Base-by-base conservation (phyloP, 2,113 vertebrate genomes). In the Trichomycterus rosablanca region DNA sequence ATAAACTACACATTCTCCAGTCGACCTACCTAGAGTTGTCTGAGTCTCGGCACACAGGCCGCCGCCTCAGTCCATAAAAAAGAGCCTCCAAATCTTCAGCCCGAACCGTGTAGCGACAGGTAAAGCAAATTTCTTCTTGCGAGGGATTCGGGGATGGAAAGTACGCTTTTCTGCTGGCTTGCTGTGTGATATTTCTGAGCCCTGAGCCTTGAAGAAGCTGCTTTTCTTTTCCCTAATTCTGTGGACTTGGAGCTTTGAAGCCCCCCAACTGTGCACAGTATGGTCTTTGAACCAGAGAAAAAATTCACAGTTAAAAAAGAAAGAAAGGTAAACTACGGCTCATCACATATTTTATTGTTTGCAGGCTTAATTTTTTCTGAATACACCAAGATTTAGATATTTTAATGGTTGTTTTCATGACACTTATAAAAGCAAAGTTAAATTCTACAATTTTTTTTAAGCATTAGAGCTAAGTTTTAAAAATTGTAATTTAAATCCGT, bases 181-280 rank as follows among this genome's bases (percentile, higher is more conserved):
- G 79, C 78, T 74, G 75, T 77, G 74, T 76, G 79, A 81, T 84
- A 84, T 86, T 86, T 86, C 82, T 84, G 81, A 87, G 86, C 83
- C 59, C 78, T 83, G 82, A 84, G 83, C 84, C 81, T 84, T 85
- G 77, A 86, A 88, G 86, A 87, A 85, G 83, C 78, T 74, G 81
- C 85, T 84, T 87, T 88, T 86, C 82, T 85, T 78, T 76, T 52
- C 59, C 83, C 81, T 84, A 86, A 85, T 86, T 86, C 87, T 86
- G 83, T 84, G 78, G 85, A 86, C 86, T 76, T 84, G 82, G 77
- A 78, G 86, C 85, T 87, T 88, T 89, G 86, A 88, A 85, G 86
- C 84, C 85, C 87, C 87, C 87, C 87, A 78, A 84, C 86, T 73
- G 87, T 84, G 87, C 81, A 80, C 83, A 75, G 83, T 79, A 77